These are phyloP conservation scores for Eremobia ochroleuca DNA, from an alignment of 2,888 invertebrate genomes.

Conservation along the genomic window DNA sequence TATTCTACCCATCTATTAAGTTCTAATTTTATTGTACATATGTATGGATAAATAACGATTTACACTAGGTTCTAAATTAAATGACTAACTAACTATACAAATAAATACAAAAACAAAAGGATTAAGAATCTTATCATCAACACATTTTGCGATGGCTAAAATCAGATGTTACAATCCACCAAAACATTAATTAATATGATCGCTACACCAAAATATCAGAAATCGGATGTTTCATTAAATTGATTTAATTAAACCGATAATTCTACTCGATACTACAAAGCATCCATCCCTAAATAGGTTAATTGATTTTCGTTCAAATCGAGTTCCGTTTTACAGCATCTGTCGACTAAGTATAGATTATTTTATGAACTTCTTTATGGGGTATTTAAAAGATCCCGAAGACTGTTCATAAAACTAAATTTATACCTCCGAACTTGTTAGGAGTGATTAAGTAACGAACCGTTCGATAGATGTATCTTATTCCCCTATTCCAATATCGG, in stretches of 20 bases:
- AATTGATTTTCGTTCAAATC: conserved; percentile 61
- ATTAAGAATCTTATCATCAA: background rate
- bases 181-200: conserved; percentile 27
- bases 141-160: background rate
- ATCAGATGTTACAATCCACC: background rate
- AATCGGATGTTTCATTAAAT: conserved; percentile 39
- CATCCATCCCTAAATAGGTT: conserved; percentile 55
- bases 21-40: no score
- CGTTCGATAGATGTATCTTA: conserved; percentile 62
- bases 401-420: conserved; percentile 78
- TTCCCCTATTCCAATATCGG: conserved; percentile 64
- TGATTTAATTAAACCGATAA: conserved; percentile 49
- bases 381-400: conserved; percentile 71
- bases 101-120: no score
- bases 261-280: conserved; percentile 55
- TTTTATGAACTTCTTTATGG: conserved; percentile 76
- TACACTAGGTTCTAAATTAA: no score
- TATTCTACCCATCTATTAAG: no score
- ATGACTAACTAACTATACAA: no score
- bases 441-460: conserved; percentile 66
- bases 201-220: conserved; percentile 25
- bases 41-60: no score
- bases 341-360: conserved; percentile 68
- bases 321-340: conserved; percentile 68
- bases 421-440: conserved; percentile 72